Percentiles rank a stretch among this genome's conserved stretches.
Evolutionary conservation across 2,797 vertebrate genomes (phyloP).

Genomic region (Fratercula arctica): DNA sequence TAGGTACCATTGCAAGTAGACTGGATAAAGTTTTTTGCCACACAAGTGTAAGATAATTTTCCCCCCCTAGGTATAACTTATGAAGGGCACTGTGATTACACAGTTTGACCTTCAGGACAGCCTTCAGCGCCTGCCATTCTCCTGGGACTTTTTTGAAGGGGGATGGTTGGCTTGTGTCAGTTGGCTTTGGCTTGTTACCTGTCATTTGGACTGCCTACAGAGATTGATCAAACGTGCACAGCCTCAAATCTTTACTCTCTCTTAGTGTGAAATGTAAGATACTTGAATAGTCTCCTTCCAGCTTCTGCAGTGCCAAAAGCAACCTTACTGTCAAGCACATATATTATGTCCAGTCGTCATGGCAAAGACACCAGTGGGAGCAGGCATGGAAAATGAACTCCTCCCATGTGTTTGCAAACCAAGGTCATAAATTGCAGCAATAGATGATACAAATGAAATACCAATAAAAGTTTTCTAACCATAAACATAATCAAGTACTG

Average conservation of each 20-base stretch:
- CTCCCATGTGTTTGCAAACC: not conserved
- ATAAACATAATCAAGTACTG: not conserved
- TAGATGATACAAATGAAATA: not conserved
- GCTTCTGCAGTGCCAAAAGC: not conserved
- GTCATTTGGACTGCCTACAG: not conserved
- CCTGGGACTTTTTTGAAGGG: not conserved
- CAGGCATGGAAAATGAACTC: not conserved
- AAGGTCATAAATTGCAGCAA: not conserved
- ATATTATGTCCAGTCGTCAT: not conserved
- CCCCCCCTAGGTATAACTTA: not conserved
- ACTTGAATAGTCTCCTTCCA: not conserved
- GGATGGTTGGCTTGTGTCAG: not conserved
- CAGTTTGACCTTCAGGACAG: not conserved
- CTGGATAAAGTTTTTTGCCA: not conserved
- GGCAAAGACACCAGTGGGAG: not conserved
- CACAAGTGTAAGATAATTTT: not conserved
- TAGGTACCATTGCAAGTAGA: not conserved
- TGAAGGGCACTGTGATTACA: not conserved
- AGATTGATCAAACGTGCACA: not conserved
- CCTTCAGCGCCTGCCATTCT: not conserved
- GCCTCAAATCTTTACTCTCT: not conserved
- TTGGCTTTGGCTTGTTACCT: not conserved
- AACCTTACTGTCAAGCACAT: not conserved
- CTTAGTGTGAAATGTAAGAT: rapidly evolving
- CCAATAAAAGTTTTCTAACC: not conserved